Conservation (phyloP, 2,888 invertebrate genomes). For the Timandra comae region DNA sequence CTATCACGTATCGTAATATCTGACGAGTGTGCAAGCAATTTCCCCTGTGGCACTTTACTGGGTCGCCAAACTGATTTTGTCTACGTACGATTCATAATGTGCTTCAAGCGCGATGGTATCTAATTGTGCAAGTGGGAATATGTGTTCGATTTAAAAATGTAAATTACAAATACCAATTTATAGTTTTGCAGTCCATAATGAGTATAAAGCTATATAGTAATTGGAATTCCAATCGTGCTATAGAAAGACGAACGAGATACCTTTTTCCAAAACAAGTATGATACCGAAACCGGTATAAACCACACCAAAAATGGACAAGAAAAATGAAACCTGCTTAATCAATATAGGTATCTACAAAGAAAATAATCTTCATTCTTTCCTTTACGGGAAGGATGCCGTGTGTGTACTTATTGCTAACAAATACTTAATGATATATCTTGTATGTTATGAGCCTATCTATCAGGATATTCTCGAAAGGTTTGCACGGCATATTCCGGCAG, state of each 20-base stretch:
- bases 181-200: too few relatives aligned
- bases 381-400: constrained; percentile 15
- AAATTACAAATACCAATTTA: too few relatives aligned
- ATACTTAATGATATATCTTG: constrained; percentile 13
- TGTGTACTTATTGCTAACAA: constrained; percentile 13
- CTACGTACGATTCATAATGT: not conserved
- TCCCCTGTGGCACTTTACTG: constrained; percentile 34
- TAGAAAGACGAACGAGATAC: constrained; percentile 5
- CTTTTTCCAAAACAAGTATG: constrained; percentile 12
- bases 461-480: constrained; percentile 13
- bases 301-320: constrained; percentile 6
- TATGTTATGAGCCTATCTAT: constrained; percentile 6
- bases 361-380: constrained; percentile 17
- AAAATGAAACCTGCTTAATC: constrained; percentile 15
- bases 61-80: constrained; percentile 28
- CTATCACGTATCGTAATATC: constrained; percentile 27
- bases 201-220: not conserved
- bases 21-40: constrained; percentile 40
- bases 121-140: constrained; percentile 21
- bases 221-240: constrained; percentile 9
- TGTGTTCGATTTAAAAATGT: too few relatives aligned
- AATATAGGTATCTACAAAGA: constrained; percentile 11
- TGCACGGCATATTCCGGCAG: constrained; percentile 4
- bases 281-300: constrained; percentile 14
- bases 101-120: not conserved